These are phyloP conservation scores for human DNA, from an alignment of 2,113 vertebrate species.

Conservation along the genomic window DNA sequence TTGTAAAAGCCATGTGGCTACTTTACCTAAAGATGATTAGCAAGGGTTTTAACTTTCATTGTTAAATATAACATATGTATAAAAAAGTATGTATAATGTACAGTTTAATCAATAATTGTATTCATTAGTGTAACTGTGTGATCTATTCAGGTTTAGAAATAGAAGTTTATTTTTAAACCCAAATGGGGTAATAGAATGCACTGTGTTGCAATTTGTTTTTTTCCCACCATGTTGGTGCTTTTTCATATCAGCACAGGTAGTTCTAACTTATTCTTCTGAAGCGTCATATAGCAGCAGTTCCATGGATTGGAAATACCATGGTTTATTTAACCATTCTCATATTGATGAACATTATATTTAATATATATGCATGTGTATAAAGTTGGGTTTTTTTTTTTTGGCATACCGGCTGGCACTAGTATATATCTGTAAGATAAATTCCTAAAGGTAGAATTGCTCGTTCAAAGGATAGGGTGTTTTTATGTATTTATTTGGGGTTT, in stretches of 20 bases:
- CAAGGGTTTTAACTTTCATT: constrained; percentile 37
- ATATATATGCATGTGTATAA: not conserved
- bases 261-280: constrained; percentile 13
- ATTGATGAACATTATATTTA: not conserved
- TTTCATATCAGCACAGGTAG: not conserved
- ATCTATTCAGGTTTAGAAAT: constrained; percentile 25
- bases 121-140: constrained; percentile 24
- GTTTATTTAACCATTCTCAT: constrained; percentile 35
- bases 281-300: not conserved
- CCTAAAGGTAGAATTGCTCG: not conserved
- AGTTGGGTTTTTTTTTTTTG: not conserved
- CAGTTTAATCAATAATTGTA: constrained; percentile 36
- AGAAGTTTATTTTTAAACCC: constrained; percentile 41
- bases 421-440: not conserved
- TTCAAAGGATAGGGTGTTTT: not conserved
- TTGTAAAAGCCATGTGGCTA: not conserved
- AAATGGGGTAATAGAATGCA: not conserved
- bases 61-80: not conserved
- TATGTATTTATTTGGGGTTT: constrained; percentile 42
- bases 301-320: not conserved
- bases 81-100: not conserved
- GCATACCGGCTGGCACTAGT: not conserved
- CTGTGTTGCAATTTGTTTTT: not conserved
- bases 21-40: constrained; percentile 11
- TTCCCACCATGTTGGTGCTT: not conserved